Base-by-base conservation (phyloP, 1,140 invertebrate genomes). In the Pantala flavescens region DNA sequence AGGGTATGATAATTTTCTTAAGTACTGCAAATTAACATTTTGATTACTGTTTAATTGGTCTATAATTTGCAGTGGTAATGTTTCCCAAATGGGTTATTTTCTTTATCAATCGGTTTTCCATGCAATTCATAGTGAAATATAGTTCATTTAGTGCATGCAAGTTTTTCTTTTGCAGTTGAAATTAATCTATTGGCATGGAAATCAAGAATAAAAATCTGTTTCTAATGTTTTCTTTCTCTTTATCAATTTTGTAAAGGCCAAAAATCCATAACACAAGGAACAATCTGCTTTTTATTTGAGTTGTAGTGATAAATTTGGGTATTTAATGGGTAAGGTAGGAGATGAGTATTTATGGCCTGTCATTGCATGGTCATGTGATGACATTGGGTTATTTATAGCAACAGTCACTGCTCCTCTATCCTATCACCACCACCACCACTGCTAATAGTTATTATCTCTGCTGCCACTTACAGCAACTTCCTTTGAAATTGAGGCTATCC, bases 281-380 rank as follows among this genome's bases (percentile, higher is more conserved):
- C 24, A 21, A 72, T 72, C 11, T 72, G 71, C 71, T 72, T 72
- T 23, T 72, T n/a, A 72, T 72, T 36, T 71, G 21, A 71, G 49
- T 63, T 63, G 49, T 63, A 63, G 14, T 63, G 49, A 19, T 19
- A 3, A 19, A 21, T 63, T 16, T 63, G n/a, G 49, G 49, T 21
- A 63, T 12, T 63, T 63, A 5, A 63, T 3, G 49, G n/a, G 49
- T 63, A 63, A 63, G 49, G n/a, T 63, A 14, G 14, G 49, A 21
- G 49, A 63, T 21, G n/a, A 7, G 42, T 36, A 11, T 72, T 7
- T 72, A 12, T 72, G 71, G 19, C 24, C 12, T n/a, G 24, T 72
- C 42, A 24, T 71, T 71, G 71, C 23, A 71, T 71, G 28, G 19
- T 72, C n/a, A 72, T 72, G 71, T 72, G 24, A 24, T 72, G 71